Evolutionary conservation across 2,113 vertebrate species (phyloP).

Genomic region (Etheostoma cragini): DNA sequence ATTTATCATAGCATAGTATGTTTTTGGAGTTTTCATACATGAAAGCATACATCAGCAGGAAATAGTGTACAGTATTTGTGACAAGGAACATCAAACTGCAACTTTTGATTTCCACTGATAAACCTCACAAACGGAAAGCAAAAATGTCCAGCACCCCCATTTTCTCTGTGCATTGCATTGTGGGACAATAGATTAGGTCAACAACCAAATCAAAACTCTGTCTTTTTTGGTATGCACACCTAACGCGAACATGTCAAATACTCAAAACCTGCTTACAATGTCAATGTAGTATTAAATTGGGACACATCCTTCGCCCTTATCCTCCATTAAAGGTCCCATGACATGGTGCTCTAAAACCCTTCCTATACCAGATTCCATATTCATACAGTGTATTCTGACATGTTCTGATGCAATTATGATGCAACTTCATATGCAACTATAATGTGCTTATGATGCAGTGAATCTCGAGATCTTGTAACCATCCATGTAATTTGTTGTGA

Average conservation of each 20-base stretch:
- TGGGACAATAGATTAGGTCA: not conserved
- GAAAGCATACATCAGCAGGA: not conserved
- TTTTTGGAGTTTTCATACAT: not conserved
- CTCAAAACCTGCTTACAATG: not conserved
- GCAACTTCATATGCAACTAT: conserved; percentile 8
- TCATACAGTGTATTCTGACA: not conserved
- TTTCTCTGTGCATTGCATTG: not conserved
- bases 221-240: not conserved
- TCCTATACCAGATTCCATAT: not conserved
- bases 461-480: not conserved
- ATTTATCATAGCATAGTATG: too few species aligned
- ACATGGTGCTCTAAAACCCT: not conserved
- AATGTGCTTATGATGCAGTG: not conserved
- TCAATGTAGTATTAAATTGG: not conserved
- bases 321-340: not conserved
- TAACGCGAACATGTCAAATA: too few species aligned
- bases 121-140: not conserved
- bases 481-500: not conserved
- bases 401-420: conserved; percentile 24
- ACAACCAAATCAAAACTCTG: not conserved
- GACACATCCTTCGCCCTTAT: not conserved
- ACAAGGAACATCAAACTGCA: not conserved
- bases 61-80: not conserved
- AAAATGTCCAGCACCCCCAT: not conserved
- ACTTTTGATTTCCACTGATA: not conserved